Conservation (phyloP, 1,140 invertebrate species). For the Caenorhabditis latens region DNA sequence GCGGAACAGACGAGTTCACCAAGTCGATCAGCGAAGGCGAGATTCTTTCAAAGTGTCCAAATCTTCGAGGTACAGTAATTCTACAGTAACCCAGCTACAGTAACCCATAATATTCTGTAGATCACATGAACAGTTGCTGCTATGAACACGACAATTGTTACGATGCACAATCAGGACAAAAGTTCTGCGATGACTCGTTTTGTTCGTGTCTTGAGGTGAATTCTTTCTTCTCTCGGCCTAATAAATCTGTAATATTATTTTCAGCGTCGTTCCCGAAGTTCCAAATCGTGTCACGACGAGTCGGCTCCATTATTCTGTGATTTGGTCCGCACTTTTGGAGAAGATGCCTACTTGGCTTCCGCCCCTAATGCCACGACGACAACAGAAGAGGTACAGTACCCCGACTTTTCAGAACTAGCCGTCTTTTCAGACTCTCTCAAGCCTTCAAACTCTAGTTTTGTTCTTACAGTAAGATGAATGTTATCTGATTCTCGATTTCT, state of each 20-base stretch:
- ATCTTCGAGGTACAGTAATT: conserved; percentile 38
- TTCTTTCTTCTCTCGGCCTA: neutral
- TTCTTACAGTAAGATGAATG: too few relatives aligned
- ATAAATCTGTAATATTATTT: neutral
- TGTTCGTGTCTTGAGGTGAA: conserved; percentile 52
- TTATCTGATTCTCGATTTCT: too few relatives aligned
- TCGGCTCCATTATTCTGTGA: conserved; percentile 56
- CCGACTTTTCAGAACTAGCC: neutral
- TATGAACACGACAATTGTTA: conserved; percentile 53
- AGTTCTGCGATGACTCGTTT: conserved; percentile 59
- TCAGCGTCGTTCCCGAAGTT: conserved; percentile 41
- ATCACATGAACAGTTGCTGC: conserved; percentile 55
- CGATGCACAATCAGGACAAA: conserved; percentile 38
- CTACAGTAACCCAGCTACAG: conserved; percentile 11
- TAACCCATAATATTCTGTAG: neutral
- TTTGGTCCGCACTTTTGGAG: conserved; percentile 50
- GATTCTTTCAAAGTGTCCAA: conserved; percentile 45
- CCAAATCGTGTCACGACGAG: conserved; percentile 49
- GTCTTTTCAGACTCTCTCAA: too few relatives aligned
- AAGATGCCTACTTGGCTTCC: conserved; percentile 13
- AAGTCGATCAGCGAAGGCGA: conserved; percentile 54
- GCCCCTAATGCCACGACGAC: conserved; percentile 19
- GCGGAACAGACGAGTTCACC: conserved; percentile 58
- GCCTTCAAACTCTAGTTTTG: too few relatives aligned
- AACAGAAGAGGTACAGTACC: conserved; percentile 47